Evolutionary conservation across 2,113 vertebrate species (phyloP).

Genomic region (Vidua chalybeata): DNA sequence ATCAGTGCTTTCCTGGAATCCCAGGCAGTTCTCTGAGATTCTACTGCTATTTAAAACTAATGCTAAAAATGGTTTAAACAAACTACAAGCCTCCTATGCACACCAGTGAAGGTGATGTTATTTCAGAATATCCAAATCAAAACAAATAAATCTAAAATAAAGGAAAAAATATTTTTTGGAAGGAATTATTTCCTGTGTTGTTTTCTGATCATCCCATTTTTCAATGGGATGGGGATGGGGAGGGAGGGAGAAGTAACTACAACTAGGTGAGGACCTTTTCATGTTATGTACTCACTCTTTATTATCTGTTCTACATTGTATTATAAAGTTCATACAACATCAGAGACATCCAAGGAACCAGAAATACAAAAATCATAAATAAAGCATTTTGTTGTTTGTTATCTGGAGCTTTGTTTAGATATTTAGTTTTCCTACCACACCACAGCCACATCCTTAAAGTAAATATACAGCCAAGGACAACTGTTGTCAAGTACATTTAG

Average conservation of each 20-base stretch:
- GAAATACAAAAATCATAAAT: background rate
- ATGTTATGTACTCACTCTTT: background rate
- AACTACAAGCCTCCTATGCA: background rate
- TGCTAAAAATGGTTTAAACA: background rate
- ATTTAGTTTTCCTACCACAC: background rate
- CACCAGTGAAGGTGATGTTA: background rate
- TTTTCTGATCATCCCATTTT: background rate
- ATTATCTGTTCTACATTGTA: background rate
- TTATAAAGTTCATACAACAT: background rate
- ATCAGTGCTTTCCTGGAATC: background rate
- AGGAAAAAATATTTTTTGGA: background rate
- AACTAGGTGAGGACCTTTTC: background rate
- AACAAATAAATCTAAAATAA: background rate
- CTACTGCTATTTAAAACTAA: background rate
- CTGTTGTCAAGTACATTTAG: background rate
- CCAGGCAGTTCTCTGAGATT: background rate
- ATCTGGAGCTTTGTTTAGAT: background rate
- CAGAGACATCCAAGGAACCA: background rate
- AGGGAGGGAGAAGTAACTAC: background rate
- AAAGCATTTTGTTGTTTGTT: background rate
- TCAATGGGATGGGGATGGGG: background rate
- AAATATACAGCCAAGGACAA: background rate
- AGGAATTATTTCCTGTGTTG: background rate
- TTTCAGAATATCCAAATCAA: background rate
- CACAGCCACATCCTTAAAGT: background rate